Conservation (phyloP, 2,888 invertebrate genomes). For the Gonocerus acuteangulatus region DNA sequence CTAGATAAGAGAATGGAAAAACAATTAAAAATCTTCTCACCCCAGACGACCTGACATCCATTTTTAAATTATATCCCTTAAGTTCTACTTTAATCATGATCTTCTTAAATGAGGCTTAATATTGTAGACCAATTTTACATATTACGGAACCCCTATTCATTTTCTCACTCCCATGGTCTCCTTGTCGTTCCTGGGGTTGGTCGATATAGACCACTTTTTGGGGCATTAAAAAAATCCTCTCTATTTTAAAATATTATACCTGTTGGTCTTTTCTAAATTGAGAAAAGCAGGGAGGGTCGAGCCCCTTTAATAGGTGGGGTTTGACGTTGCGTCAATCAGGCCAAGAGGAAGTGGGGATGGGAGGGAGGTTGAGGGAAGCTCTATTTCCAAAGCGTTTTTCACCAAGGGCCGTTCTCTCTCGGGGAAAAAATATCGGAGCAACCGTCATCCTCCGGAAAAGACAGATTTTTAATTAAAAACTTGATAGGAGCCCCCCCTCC, state of each 20-base stretch:
- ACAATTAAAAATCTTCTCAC: too few species aligned
- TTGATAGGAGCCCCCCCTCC: slow-evolving; percentile 31
- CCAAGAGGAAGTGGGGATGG: not conserved
- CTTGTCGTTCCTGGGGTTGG: too few species aligned
- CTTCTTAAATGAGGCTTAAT: too few species aligned
- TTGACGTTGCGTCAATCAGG: slow-evolving; percentile 26
- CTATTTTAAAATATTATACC: not conserved
- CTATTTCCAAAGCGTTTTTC: slow-evolving; percentile 21
- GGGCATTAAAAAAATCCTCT: not conserved
- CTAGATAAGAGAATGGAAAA: too few species aligned
- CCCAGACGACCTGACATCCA: too few species aligned
- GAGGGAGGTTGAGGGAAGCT: not conserved
- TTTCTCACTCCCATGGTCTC: too few species aligned
- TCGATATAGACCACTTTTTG: too few species aligned
- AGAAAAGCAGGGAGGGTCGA: not conserved
- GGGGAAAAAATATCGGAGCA: slow-evolving; percentile 33
- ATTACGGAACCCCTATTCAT: too few species aligned
- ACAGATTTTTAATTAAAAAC: slow-evolving; percentile 36
- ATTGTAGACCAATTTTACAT: too few species aligned
- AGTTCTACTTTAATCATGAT: too few species aligned
- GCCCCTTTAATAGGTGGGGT: slow-evolving; percentile 1
- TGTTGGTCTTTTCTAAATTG: not conserved
- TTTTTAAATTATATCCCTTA: too few species aligned
- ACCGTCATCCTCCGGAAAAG: slow-evolving; percentile 35
- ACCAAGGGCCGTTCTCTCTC: not conserved